Evolutionary conservation across 2,797 vertebrate genomes (phyloP), one percentile per base, ranked within the genome.

Genomic region (Harpagifer antarcticus): DNA sequence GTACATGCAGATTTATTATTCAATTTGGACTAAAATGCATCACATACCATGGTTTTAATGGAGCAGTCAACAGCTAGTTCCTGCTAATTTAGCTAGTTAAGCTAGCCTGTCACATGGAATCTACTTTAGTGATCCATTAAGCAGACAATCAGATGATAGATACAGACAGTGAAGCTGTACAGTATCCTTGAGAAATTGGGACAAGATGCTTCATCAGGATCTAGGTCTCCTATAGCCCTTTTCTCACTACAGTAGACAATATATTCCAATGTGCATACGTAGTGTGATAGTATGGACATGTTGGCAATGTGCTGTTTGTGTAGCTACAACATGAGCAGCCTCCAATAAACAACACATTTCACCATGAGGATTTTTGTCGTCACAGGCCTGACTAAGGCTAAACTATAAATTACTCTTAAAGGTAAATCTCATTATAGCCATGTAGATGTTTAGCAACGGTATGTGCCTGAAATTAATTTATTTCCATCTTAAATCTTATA

Each of bases 301-400:
- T 49, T 43, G 52, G 23, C 48, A 13, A 55, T 62, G 27, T 27
- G 13, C 15, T 40, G 42, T 68, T 72, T 54, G 23, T 71, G 70
- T 42, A 58, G 14, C 53, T 31, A 37, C 45, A 79, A 23, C 56
- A 74, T n/a, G 9, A 67, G 53, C 55, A 87, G 65, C 53, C 56
- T 54, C 3, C 27, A 48, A 58, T 33, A 84, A 56, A 68, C 64
- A 74, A 43, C 78, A 68, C n/a, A 58, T 75, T 43, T 62, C 16
- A 71, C 15, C 19, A 61, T 53, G 20, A 66, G 47, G 31, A 23
- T 65, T 64, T 72, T 6, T 75, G 20, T 70, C 76, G 27, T 58
- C 42, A 69, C 73, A 86, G 84, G 86, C 86, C 86, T 82, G 43
- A 68, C 59, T 50, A 73, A 64, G 40, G 43, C 61, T 85, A 27